phyloP scores from a whole-genome alignment of 2,888 invertebrate species.

The Campaea margaritaria region DNA sequence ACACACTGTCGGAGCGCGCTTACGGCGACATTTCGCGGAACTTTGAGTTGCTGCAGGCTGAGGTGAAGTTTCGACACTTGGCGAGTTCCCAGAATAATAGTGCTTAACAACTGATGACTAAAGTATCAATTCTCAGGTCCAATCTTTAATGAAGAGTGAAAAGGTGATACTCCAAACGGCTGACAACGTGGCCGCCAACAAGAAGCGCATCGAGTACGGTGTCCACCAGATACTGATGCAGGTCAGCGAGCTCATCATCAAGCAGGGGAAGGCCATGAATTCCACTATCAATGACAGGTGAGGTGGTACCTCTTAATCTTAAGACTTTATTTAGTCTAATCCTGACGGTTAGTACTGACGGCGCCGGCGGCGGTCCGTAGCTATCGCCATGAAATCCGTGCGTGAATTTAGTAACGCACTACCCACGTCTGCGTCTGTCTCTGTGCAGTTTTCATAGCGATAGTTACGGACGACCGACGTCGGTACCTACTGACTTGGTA shows the following conservation, averaged over 20 bases:
- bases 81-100: no score
- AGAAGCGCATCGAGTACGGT: constrained; percentile 93
- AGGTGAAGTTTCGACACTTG: constrained; percentile 59
- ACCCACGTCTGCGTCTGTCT: no score
- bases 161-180: constrained; percentile 92
- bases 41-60: constrained; percentile 82
- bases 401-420: no score
- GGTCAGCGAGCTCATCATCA: constrained; percentile 87
- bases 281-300: constrained; percentile 87
- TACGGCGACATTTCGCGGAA: constrained; percentile 83
- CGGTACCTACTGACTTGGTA: no score
- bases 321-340: no score
- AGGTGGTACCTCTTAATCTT: constrained; percentile 7
- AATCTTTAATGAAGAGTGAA: constrained; percentile 86
- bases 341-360: no score
- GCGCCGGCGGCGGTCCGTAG: no score
- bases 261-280: constrained; percentile 88
- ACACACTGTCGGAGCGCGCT: constrained; percentile 82
- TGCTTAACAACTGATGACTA: background rate
- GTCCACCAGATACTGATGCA: constrained; percentile 92
- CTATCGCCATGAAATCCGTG: no score
- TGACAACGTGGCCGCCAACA: constrained; percentile 93
- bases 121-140: constrained; percentile 4
- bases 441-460: no score
- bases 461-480: no score